phyloP scores from a whole-genome alignment of 2,113 vertebrate genomes.

The Ciconia stormi region DNA sequence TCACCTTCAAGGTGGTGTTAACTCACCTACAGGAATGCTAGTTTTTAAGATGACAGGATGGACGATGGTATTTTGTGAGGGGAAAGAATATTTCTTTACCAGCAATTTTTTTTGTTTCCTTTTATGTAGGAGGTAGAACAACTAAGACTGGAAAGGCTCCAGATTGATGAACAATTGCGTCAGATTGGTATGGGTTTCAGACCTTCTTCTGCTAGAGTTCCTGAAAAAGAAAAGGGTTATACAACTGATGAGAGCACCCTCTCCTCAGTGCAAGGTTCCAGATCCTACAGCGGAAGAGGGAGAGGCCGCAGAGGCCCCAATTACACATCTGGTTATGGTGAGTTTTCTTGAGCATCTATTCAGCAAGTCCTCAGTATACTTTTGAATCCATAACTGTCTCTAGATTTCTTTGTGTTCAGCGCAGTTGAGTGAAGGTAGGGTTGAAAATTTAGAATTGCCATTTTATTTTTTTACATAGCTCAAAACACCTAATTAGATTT shows the following conservation, averaged over 20 bases:
- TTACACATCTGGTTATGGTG: conserved; percentile 94
- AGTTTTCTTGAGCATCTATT: not conserved
- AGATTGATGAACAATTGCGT: conserved; percentile 95
- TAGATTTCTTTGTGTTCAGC: not conserved
- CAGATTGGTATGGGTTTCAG: conserved; percentile 95
- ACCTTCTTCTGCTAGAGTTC: conserved; percentile 78
- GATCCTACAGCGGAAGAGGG: conserved; percentile 92
- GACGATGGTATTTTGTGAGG: not conserved
- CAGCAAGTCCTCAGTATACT: fast-evolving
- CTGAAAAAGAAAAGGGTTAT: conserved; percentile 88
- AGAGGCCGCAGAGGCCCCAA: conserved; percentile 90
- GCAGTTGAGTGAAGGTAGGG: not conserved
- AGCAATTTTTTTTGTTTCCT: not conserved
- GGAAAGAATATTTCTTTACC: not conserved
- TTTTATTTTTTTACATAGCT: not conserved
- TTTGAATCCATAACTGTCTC: not conserved
- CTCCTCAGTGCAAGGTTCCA: conserved; percentile 83
- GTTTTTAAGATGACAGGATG: not conserved
- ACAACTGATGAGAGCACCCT: conserved; percentile 84
- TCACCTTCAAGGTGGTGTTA: not conserved
- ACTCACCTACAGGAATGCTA: not conserved
- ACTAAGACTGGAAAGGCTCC: conserved; percentile 92
- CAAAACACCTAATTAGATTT: not conserved
- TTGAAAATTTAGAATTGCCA: not conserved
- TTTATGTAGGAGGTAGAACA: conserved; percentile 92